A percentile compares a stretch with the other conserved stretches of the same genome.
phyloP scores from a whole-genome alignment of 2,888 invertebrate genomes.

The Andricus quercusramuli region DNA sequence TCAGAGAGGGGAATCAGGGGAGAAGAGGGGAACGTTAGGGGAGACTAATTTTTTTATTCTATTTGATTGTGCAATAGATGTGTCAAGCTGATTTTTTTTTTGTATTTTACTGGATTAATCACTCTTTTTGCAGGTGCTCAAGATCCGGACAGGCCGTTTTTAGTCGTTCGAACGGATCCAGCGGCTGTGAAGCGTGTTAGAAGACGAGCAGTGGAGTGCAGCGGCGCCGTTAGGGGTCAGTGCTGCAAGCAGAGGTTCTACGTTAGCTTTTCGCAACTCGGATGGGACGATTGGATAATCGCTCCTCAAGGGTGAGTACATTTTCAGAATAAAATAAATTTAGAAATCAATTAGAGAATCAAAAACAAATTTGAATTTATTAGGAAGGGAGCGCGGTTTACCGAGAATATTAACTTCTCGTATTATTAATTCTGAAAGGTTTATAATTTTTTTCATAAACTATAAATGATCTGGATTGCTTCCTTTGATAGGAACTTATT shows the following conservation, averaged over 20 bases:
- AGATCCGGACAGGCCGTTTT: slow-evolving; percentile 88
- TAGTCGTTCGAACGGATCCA: slow-evolving; percentile 89
- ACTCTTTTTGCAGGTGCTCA: slow-evolving; percentile 63
- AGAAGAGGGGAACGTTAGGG: too few species aligned
- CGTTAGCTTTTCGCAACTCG: slow-evolving; percentile 93
- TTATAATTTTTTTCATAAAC: too few species aligned
- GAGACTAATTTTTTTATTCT: too few species aligned
- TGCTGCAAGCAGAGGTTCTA: slow-evolving; percentile 95
- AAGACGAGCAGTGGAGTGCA: slow-evolving; percentile 91
- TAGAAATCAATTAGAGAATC: too few species aligned
- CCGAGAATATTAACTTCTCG: too few species aligned
- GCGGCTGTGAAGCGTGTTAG: slow-evolving; percentile 85
- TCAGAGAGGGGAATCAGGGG: too few species aligned
- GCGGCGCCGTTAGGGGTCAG: slow-evolving; percentile 84
- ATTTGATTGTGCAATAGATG: too few species aligned
- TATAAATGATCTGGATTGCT: too few species aligned
- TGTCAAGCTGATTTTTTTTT: neutral
- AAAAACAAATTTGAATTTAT: neutral
- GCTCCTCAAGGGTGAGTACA: slow-evolving; percentile 86
- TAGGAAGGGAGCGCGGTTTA: too few species aligned
- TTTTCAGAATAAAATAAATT: slow-evolving; percentile 8
- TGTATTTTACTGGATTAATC: slow-evolving; percentile 24
- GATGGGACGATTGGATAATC: slow-evolving; percentile 97
- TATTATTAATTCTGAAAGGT: too few species aligned
- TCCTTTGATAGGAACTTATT: too few species aligned